These are phyloP conservation scores for Lymantria dispar DNA, from an alignment of 2,888 invertebrate species.

Conservation along the genomic window DNA sequence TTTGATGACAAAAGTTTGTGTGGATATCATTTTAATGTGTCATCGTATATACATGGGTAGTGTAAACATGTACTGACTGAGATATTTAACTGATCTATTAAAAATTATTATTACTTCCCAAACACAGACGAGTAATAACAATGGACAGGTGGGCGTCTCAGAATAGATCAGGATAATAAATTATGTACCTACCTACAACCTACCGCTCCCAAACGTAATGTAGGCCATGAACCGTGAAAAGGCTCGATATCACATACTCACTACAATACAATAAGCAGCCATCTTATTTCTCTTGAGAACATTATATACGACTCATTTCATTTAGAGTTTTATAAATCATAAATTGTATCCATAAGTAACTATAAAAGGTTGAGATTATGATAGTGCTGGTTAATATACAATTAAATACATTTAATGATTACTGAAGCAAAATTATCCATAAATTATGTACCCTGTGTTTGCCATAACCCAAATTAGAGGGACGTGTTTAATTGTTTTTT, in stretches of 20 bases:
- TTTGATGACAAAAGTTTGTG: too few species aligned
- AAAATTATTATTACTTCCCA: not conserved
- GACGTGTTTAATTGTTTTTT: not conserved
- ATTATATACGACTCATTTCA: slow-evolving; percentile 8
- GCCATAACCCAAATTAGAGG: too few species aligned
- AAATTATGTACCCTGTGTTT: too few species aligned
- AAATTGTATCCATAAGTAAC: not conserved
- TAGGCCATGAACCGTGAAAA: slow-evolving; percentile 40
- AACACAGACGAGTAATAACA: slow-evolving; percentile 11
- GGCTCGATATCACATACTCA: slow-evolving; percentile 14
- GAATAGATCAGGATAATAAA: slow-evolving; percentile 46
- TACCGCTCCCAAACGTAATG: slow-evolving; percentile 39
- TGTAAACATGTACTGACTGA: too few species aligned
- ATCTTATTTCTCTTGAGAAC: slow-evolving; percentile 5
- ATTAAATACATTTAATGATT: too few species aligned
- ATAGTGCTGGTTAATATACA: too few species aligned
- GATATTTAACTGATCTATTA: too few species aligned
- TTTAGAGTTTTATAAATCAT: not conserved
- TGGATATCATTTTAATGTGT: too few species aligned
- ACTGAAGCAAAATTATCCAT: too few species aligned
- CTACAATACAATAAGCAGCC: slow-evolving; percentile 7
- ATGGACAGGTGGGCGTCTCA: slow-evolving; percentile 21
- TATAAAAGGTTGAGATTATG: too few species aligned
- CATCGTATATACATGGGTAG: too few species aligned
- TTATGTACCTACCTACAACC: slow-evolving; percentile 43